phyloP scores from a whole-genome alignment of 2,113 vertebrate genomes.

The Raja brachyura region DNA sequence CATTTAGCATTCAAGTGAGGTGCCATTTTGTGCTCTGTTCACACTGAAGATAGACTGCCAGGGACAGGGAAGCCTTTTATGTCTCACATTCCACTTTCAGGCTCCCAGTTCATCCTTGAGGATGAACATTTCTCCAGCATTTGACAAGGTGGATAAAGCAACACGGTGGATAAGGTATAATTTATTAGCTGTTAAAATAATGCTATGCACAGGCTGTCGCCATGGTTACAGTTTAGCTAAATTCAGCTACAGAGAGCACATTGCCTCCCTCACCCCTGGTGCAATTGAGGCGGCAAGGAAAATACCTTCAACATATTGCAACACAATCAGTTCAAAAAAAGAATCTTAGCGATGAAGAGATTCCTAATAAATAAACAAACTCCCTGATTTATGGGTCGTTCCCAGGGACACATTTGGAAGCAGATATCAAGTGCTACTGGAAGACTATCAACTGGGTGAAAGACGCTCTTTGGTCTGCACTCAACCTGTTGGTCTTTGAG shows the following conservation, averaged over 20 bases:
- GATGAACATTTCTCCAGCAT: not conserved
- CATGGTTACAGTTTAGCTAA: constrained; percentile 12
- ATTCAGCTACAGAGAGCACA: not conserved
- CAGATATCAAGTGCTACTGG: too few relatives aligned
- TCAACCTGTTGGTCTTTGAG: too few relatives aligned
- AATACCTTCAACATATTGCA: not conserved
- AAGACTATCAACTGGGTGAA: too few relatives aligned
- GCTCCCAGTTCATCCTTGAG: not conserved
- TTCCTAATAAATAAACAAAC: not conserved
- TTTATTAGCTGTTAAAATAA: constrained; percentile 31
- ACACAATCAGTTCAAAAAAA: not conserved
- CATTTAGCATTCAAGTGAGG: not conserved
- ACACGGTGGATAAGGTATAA: constrained; percentile 7
- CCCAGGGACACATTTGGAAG: too few relatives aligned
- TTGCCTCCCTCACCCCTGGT: not conserved
- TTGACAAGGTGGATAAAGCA: not conserved
- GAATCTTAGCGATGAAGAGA: not conserved
- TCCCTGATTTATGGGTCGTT: too few relatives aligned
- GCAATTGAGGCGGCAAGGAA: not conserved
- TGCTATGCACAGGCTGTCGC: not conserved
- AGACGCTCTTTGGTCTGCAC: too few relatives aligned
- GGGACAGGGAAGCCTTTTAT: not conserved
- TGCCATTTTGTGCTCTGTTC: not conserved
- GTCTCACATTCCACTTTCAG: too few relatives aligned
- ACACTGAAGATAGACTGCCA: not conserved